Conservation (phyloP, 2,797 vertebrate species). For the Kryptopterus vitreolus region DNA sequence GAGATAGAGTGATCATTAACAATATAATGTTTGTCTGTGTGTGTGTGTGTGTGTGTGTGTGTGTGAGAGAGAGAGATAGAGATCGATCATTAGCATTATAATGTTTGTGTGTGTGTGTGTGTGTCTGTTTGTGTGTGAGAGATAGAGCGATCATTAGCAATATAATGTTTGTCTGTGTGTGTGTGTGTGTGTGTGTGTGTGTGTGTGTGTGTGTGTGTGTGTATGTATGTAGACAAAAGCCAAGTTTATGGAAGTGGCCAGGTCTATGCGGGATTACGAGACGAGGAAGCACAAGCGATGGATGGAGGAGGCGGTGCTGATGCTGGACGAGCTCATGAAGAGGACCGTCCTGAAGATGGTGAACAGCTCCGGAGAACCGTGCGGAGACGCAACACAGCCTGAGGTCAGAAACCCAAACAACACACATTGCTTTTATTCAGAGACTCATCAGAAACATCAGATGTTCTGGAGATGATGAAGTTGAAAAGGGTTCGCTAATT, state of each 20-base stretch:
- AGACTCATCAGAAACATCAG: background rate
- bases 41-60: background rate
- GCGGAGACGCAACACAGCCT: conserved; percentile 32
- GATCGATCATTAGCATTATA: no score
- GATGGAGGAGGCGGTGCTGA: conserved; percentile 66
- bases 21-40: no score
- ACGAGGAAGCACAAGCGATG: conserved; percentile 74
- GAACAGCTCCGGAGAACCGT: conserved; percentile 18
- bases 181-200: background rate
- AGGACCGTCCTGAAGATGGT: conserved; percentile 72
- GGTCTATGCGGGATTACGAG: conserved; percentile 79
- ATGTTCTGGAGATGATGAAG: background rate
- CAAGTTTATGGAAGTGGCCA: conserved; percentile 77
- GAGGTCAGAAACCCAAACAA: conserved; percentile 58
- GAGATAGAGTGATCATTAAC: no score
- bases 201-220: no score
- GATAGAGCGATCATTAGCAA: background rate
- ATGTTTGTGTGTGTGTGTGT: no score
- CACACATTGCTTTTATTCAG: background rate
- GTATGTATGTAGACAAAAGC: conserved; percentile 74
- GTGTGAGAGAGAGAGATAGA: no score
- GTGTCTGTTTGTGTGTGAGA: no score
- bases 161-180: background rate
- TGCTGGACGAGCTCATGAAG: conserved; percentile 78
- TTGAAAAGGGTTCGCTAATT: background rate